A percentile compares a stretch with the other conserved stretches of the same genome.
phyloP scores from a whole-genome alignment of 2,888 invertebrate species.

The Euzetes globulus region DNA sequence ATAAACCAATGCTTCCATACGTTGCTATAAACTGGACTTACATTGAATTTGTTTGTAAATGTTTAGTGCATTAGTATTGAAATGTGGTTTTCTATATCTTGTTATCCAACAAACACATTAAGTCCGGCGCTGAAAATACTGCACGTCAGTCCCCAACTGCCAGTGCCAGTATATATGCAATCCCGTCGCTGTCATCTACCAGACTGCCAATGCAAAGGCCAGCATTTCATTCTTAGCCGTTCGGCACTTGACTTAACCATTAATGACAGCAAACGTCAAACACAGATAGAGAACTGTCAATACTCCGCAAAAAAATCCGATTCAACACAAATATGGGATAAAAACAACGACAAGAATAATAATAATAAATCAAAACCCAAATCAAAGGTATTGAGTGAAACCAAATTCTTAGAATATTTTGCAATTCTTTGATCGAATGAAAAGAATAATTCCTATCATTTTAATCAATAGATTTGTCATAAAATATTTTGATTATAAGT shows the following conservation, averaged over 20 bases:
- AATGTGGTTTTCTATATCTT: constrained; percentile 39
- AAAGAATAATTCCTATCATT: no score
- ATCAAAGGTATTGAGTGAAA: no score
- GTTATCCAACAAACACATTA: constrained; percentile 39
- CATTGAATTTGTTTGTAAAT: background rate
- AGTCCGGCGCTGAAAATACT: constrained; percentile 37
- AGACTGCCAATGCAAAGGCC: constrained; percentile 37
- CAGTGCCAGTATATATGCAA: constrained; percentile 35
- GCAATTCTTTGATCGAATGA: no score
- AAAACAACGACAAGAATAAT: background rate
- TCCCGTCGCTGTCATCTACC: constrained; percentile 35
- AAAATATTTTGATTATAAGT: no score
- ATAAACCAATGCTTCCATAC: background rate
- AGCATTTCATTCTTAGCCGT: constrained; percentile 35
- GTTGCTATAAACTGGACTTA: background rate
- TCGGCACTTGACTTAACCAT: background rate
- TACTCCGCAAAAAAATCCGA: background rate
- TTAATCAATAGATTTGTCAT: no score
- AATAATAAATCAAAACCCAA: no score
- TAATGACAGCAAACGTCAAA: background rate
- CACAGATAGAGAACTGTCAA: background rate
- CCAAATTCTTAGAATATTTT: no score
- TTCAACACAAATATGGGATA: background rate
- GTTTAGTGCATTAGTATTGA: background rate
- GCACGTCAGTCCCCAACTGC: constrained; percentile 36